phyloP scores from a whole-genome alignment of 2,888 invertebrate genomes.

The Clanis bilineata region DNA sequence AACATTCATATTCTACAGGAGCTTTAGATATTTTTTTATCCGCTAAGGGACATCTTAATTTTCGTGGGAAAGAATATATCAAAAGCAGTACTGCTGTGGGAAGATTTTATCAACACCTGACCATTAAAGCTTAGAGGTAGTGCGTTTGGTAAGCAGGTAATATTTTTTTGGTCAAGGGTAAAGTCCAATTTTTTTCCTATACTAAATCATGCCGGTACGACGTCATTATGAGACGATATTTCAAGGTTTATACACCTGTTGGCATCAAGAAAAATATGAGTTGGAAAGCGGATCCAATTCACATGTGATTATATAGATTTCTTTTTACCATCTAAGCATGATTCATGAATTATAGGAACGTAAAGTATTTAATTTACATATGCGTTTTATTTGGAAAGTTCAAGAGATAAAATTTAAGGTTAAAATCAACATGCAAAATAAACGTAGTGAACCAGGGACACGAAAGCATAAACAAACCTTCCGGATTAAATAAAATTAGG shows the following conservation, averaged over 20 bases:
- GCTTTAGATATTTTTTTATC: neutral
- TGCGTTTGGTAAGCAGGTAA: slow-evolving; percentile 63
- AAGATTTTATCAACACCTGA: slow-evolving; percentile 66
- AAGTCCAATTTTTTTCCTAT: slow-evolving; percentile 3
- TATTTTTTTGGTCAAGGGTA: slow-evolving; percentile 41
- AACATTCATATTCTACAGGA: neutral
- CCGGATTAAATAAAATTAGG: slow-evolving; percentile 7
- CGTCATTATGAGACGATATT: neutral
- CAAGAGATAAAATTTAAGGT: neutral
- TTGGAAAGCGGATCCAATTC: slow-evolving; percentile 41
- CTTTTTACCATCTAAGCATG: slow-evolving; percentile 4
- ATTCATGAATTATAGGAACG: neutral
- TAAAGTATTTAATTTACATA: neutral
- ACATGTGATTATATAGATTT: slow-evolving; percentile 29
- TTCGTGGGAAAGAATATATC: slow-evolving; percentile 64
- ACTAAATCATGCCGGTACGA: neutral
- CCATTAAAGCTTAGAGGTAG: slow-evolving; percentile 43
- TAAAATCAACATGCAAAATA: slow-evolving; percentile 15
- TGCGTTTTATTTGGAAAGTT: neutral
- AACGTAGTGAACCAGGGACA: slow-evolving; percentile 1
- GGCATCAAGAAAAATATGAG: slow-evolving; percentile 29
- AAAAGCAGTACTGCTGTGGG: slow-evolving; percentile 34
- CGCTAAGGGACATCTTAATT: slow-evolving; percentile 25
- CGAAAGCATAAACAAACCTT: neutral
- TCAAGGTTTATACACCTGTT: slow-evolving; percentile 36